A percentile compares a stretch with the other conserved stretches of the same genome.
Evolutionary conservation across 2,888 invertebrate species (phyloP).

Genomic region (Pycnomerus fuliginosus): DNA sequence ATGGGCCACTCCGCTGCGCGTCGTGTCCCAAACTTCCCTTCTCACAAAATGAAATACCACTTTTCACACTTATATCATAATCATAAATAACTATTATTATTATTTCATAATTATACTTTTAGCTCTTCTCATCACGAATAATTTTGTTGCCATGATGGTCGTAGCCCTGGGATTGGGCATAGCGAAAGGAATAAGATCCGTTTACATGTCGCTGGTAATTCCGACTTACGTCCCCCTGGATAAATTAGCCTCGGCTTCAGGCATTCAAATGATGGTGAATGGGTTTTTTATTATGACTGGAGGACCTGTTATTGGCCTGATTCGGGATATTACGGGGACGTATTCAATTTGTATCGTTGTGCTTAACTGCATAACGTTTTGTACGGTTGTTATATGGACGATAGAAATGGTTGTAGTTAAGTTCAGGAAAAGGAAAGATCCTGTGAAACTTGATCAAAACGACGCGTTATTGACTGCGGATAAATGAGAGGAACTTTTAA

Average conservation of each 20-base stretch:
- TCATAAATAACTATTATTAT: no score
- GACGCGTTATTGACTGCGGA: no score
- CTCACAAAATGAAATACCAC: no score
- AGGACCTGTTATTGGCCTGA: constrained; percentile 63
- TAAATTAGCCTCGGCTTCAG: constrained; percentile 65
- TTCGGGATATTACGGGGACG: constrained; percentile 62
- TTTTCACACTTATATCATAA: no score
- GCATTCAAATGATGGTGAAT: constrained; percentile 70
- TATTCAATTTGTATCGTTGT: constrained; percentile 61
- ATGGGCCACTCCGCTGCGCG: no score
- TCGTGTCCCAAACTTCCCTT: no score
- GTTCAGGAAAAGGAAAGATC: constrained; percentile 2
- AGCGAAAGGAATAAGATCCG: constrained; percentile 68
- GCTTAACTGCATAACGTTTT: constrained; percentile 61
- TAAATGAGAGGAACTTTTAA: no score
- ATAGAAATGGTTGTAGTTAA: constrained; percentile 46
- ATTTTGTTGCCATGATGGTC: constrained; percentile 23
- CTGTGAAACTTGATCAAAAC: not conserved
- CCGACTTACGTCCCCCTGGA: constrained; percentile 69
- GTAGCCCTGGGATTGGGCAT: constrained; percentile 64
- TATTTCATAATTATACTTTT: no score
- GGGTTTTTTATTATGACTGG: constrained; percentile 62
- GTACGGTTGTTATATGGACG: constrained; percentile 62
- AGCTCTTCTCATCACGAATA: constrained; percentile 23
- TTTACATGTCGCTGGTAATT: constrained; percentile 68